Evolutionary conservation across 2,113 vertebrate species (phyloP).

Genomic region (Symphodus melops): DNA sequence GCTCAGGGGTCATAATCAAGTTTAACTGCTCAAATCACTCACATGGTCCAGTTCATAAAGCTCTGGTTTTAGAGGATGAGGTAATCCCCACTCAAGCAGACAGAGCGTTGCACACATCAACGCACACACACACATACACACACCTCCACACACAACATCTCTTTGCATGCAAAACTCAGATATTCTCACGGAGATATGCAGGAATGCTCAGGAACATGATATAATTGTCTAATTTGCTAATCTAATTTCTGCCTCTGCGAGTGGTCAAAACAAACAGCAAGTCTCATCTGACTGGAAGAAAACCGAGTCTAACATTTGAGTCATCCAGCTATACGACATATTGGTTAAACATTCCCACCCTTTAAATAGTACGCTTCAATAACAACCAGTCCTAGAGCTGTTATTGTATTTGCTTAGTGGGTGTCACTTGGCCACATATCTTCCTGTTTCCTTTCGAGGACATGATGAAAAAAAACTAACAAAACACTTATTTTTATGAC

Average conservation of each 20-base stretch:
- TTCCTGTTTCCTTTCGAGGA: background rate
- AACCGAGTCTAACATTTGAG: background rate
- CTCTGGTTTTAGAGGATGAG: conserved; percentile 15
- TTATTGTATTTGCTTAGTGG: conserved; percentile 48
- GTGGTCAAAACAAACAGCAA: conserved; percentile 34
- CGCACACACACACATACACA: background rate
- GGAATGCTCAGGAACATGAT: conserved; percentile 48
- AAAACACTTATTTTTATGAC: background rate
- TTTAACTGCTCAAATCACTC: conserved; percentile 24
- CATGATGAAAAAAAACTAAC: background rate
- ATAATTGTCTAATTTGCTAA: conserved; percentile 49
- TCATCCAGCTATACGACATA: background rate
- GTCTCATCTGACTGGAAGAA: conserved; percentile 1
- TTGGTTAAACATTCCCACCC: conserved; percentile 19
- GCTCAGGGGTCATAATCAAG: conserved; percentile 19
- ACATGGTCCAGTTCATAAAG: conserved; percentile 27
- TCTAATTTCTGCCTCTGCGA: conserved; percentile 56
- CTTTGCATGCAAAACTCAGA: background rate
- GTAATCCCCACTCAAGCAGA: background rate
- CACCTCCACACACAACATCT: background rate
- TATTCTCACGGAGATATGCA: background rate
- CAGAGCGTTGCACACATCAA: background rate
- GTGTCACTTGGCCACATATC: conserved; percentile 10
- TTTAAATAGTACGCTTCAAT: background rate
- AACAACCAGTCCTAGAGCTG: background rate